phyloP scores from a whole-genome alignment of 2,888 invertebrate genomes.

The Arrhopalites spinosus region DNA sequence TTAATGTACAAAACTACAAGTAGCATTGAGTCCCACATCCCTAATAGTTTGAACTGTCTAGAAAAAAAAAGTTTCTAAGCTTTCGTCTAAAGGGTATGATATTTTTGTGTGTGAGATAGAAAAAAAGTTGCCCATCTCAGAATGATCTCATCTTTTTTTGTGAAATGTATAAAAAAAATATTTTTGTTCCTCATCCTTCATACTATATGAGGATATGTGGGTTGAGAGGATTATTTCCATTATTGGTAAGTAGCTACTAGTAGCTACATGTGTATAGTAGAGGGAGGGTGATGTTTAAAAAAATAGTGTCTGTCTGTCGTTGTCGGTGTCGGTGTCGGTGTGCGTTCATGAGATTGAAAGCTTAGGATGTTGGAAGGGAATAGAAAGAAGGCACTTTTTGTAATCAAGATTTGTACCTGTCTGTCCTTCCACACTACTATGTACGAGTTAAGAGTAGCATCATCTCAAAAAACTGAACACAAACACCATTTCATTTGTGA shows the following conservation, averaged over 20 bases:
- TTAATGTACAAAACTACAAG: too few species aligned
- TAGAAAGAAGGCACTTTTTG: conserved; percentile 4
- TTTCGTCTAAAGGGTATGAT: too few species aligned
- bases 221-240: background rate
- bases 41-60: too few species aligned
- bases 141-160: too few species aligned
- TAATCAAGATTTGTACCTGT: conserved; percentile 18
- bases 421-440: background rate
- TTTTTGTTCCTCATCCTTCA: background rate
- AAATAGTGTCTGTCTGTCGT: background rate
- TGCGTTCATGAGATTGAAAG: conserved; percentile 33
- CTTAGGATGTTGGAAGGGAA: conserved; percentile 26
- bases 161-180: too few species aligned
- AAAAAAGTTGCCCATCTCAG: too few species aligned
- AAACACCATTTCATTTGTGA: background rate
- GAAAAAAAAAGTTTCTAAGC: too few species aligned
- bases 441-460: too few species aligned
- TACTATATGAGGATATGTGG: background rate
- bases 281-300: background rate
- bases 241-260: background rate
- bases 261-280: background rate
- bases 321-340: background rate
- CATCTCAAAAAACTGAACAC: too few species aligned
- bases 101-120: too few species aligned
- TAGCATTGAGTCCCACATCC: too few species aligned